These are phyloP conservation scores for Keiferia lycopersicella DNA, from an alignment of 2,888 invertebrate genomes.

Conservation along the genomic window DNA sequence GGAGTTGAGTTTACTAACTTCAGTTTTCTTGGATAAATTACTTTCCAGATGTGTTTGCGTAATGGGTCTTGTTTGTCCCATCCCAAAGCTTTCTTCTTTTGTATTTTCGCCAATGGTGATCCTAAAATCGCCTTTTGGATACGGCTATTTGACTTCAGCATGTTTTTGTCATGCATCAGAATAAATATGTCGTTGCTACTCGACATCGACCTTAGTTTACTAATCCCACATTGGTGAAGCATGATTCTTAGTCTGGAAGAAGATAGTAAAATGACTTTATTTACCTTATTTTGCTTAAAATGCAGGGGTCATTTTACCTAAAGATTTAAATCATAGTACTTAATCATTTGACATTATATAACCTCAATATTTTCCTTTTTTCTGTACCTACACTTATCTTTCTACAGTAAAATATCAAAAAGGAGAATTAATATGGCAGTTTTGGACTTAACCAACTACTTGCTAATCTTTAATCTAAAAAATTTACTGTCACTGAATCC, in stretches of 20 bases:
- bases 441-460: conserved; percentile 8
- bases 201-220: neutral
- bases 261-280: conserved; percentile 5
- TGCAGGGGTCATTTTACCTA: too few relatives aligned
- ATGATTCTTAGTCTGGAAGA: neutral
- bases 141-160: neutral
- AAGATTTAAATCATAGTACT: too few relatives aligned
- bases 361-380: neutral
- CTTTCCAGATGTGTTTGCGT: neutral
- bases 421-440: conserved; percentile 20
- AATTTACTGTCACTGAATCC: conserved; percentile 11
- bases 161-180: neutral
- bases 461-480: neutral
- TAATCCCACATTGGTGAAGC: neutral
- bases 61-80: neutral
- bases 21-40: neutral
- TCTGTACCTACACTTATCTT: neutral
- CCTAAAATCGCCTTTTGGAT: neutral
- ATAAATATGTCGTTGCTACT: neutral
- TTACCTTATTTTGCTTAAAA: neutral
- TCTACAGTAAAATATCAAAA: neutral
- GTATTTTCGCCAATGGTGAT: neutral
- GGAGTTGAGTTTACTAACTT: too few relatives aligned
- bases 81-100: neutral
- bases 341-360: too few relatives aligned